Evolutionary conservation across 2,888 invertebrate species (phyloP).

Genomic region (Brenthis daphne): DNA sequence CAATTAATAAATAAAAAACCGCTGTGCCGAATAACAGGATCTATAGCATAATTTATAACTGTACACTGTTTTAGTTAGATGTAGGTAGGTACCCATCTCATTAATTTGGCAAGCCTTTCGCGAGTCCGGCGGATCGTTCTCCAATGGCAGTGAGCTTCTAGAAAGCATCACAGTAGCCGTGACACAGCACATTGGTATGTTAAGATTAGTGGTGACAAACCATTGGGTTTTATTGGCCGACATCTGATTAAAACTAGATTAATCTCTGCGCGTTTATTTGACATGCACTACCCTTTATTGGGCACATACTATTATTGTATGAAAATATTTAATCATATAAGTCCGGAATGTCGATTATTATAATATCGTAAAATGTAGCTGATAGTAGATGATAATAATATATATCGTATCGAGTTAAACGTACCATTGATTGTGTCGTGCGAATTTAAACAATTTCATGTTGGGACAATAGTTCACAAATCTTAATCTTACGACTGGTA

Average conservation of each 20-base stretch:
- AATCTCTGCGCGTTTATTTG: background rate
- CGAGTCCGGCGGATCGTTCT: constrained; percentile 20
- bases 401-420: constrained; percentile 15
- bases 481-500: background rate
- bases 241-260: background rate
- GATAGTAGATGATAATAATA: constrained; percentile 26
- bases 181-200: background rate
- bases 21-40: constrained; percentile 17
- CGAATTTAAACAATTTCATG: background rate
- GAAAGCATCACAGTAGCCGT: background rate
- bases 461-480: background rate
- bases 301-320: background rate
- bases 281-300: no score
- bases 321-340: constrained; percentile 20
- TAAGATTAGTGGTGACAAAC: background rate
- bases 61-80: constrained; percentile 13
- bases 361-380: constrained; percentile 16
- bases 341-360: constrained; percentile 18
- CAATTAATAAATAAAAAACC: background rate
- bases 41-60: constrained; percentile 14
- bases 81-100: constrained; percentile 20
- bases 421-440: constrained; percentile 13
- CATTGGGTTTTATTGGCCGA: background rate
- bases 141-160: background rate
- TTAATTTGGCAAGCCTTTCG: constrained; percentile 26